Conservation (phyloP, 2,797 vertebrate genomes). For the Trachops cirrhosus region DNA sequence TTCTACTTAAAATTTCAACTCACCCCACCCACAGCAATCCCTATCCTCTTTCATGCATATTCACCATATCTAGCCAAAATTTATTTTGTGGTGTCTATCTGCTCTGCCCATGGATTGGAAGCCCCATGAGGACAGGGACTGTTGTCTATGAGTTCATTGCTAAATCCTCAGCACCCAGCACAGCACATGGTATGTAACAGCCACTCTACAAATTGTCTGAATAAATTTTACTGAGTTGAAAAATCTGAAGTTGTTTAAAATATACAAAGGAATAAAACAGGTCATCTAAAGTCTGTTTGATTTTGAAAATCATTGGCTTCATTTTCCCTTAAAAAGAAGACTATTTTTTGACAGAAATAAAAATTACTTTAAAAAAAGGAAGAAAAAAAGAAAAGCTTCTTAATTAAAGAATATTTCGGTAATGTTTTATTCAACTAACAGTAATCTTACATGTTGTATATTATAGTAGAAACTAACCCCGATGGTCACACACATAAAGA, state of each 20-base stretch:
- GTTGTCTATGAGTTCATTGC: background rate
- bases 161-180: background rate
- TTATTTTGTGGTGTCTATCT: background rate
- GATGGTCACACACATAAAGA: background rate
- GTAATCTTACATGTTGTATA: background rate
- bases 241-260: conserved; percentile 9
- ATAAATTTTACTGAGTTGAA: background rate
- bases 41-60: background rate
- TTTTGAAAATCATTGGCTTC: conserved; percentile 15
- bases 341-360: background rate
- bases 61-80: background rate
- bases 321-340: background rate
- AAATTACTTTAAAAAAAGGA: background rate
- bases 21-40: background rate
- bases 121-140: background rate
- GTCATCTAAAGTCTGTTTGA: background rate
- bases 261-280: background rate
- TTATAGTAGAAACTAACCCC: background rate
- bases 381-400: background rate
- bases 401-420: background rate
- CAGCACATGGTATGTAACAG: background rate
- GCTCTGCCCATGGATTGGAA: background rate
- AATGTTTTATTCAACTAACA: background rate
- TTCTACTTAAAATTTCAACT: background rate
- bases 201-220: background rate